Conservation (phyloP, 1,140 invertebrate genomes). For the Pseudomyrmex dendroicus region DNA sequence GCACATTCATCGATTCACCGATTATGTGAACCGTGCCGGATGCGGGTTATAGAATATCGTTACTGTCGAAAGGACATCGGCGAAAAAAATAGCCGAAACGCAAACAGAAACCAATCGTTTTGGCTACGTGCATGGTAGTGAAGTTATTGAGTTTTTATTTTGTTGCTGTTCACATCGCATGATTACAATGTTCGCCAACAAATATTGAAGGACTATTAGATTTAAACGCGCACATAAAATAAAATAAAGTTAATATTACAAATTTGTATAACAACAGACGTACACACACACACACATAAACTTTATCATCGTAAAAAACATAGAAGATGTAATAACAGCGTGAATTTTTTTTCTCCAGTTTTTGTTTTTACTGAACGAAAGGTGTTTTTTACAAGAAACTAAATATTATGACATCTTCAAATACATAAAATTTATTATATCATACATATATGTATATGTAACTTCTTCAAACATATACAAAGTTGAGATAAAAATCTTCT, state of each 20-base stretch:
- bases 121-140: conserved; percentile 48
- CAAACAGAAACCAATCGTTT: conserved; percentile 57
- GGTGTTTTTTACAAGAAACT: background rate
- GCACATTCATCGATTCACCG: conserved; percentile 74
- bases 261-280: conserved; percentile 2
- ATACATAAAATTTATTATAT: background rate
- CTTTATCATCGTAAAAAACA: conserved; percentile 6
- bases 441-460: background rate
- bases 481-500: background rate
- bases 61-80: conserved; percentile 69
- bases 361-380: background rate
- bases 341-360: background rate
- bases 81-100: conserved; percentile 55
- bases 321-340: background rate
- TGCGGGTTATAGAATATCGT: conserved; percentile 76
- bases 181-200: conserved; percentile 55
- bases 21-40: conserved; percentile 73
- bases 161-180: conserved; percentile 56
- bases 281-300: background rate
- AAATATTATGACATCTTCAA: background rate
- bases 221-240: conserved; percentile 46
- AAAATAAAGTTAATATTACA: conserved; percentile 50
- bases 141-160: conserved; percentile 63
- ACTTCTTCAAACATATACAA: background rate
- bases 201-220: conserved; percentile 59